These are phyloP conservation scores for Eira barbara DNA, from an alignment of 2,113 vertebrate species.

Conservation along the genomic window DNA sequence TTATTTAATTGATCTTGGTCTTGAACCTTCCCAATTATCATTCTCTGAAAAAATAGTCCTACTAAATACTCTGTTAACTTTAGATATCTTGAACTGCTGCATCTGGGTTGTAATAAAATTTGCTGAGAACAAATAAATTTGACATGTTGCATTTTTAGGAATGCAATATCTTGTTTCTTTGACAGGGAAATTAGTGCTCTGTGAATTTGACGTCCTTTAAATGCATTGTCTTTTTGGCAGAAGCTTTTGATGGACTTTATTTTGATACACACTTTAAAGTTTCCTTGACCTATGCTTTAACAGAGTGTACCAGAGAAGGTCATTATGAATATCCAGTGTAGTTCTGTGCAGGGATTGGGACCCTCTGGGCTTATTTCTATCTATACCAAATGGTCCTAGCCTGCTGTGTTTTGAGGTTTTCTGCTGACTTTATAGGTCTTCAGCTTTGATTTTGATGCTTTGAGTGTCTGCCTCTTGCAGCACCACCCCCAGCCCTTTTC, in stretches of 20 bases:
- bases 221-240: slow-evolving; percentile 32
- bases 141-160: not conserved
- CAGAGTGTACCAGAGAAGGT: slow-evolving; percentile 4
- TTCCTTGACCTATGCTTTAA: not conserved
- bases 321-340: slow-evolving; percentile 22
- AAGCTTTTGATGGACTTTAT: slow-evolving; percentile 45
- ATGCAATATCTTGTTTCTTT: slow-evolving; percentile 34
- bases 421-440: slow-evolving; percentile 47
- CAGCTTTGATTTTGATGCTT: slow-evolving; percentile 63
- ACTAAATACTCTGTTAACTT: not conserved
- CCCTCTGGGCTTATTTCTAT: not conserved
- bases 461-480: slow-evolving; percentile 54
- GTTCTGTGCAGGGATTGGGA: slow-evolving; percentile 6
- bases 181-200: slow-evolving; percentile 4
- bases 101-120: slow-evolving; percentile 48
- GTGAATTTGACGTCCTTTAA: slow-evolving; percentile 37
- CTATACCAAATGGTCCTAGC: not conserved
- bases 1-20: slow-evolving; percentile 32
- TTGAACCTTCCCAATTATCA: slow-evolving; percentile 22
- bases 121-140: slow-evolving; percentile 26
- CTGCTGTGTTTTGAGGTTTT: slow-evolving; percentile 52
- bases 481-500: slow-evolving; percentile 61
- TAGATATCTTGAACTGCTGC: not conserved
- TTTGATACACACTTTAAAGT: slow-evolving; percentile 35
- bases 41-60: slow-evolving; percentile 32